A percentile compares a stretch with the other conserved stretches of the same genome.
These are phyloP conservation scores for Muscicapa adusta DNA, from an alignment of 2,113 vertebrate genomes.

Conservation along the genomic window DNA sequence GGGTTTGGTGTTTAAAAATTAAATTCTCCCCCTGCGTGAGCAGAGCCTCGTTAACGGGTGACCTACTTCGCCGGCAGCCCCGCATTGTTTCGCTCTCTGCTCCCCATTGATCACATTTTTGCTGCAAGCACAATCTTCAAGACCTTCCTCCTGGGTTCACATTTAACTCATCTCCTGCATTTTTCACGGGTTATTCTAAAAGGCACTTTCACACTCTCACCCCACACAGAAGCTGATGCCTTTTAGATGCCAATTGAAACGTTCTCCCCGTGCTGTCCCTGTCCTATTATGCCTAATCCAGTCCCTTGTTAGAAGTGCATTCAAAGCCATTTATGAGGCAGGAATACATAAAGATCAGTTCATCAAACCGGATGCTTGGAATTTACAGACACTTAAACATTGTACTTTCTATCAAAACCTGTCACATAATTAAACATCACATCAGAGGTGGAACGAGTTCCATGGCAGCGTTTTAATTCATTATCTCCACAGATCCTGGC, in stretches of 20 bases:
- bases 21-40: conserved; percentile 1
- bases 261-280: background rate
- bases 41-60: conserved; percentile 52
- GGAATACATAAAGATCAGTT: conserved; percentile 62
- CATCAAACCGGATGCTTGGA: conserved; percentile 34
- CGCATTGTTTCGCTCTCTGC: conserved; percentile 31
- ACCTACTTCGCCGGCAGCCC: conserved; percentile 60
- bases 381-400: background rate
- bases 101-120: conserved; percentile 64
- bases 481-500: background rate
- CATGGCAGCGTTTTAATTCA: background rate
- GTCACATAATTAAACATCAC: conserved; percentile 17
- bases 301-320: conserved; percentile 34
- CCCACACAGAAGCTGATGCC: conserved; percentile 14
- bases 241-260: conserved; percentile 53
- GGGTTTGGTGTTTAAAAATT: conserved; percentile 29
- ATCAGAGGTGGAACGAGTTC: background rate
- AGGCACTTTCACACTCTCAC: conserved; percentile 20
- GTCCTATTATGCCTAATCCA: conserved; percentile 2
- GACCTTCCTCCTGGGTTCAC: conserved; percentile 56
- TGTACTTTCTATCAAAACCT: background rate
- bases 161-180: conserved; percentile 46
- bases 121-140: conserved; percentile 51
- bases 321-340: conserved; percentile 49
- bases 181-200: conserved; percentile 48